Conservation (phyloP, 2,797 vertebrate genomes). For the Leptodactylus fallax region DNA sequence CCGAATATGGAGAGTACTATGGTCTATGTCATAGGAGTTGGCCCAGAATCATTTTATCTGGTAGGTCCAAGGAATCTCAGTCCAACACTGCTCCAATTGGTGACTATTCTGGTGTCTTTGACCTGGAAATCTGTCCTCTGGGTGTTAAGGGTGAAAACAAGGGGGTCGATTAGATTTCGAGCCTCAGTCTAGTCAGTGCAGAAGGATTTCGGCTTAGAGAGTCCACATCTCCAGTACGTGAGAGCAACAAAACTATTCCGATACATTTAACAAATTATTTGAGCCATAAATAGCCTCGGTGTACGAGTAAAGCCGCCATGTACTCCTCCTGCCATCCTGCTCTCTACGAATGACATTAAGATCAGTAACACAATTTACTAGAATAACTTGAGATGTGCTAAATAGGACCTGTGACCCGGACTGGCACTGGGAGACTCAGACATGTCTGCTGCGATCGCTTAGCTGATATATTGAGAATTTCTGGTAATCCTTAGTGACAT, state of each 20-base stretch:
- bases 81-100: too few species aligned
- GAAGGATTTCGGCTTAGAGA: too few species aligned
- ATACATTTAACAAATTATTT: not conserved
- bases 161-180: not conserved
- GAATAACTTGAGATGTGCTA: not conserved
- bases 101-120: too few species aligned
- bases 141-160: too few species aligned
- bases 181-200: too few species aligned
- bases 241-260: too few species aligned
- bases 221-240: too few species aligned
- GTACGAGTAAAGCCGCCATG: not conserved
- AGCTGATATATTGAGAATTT: not conserved
- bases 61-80: too few species aligned
- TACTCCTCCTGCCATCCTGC: not conserved
- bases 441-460: not conserved
- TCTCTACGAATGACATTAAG: not conserved
- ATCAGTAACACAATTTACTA: not conserved
- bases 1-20: too few species aligned
- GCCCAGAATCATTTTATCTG: too few species aligned
- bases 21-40: too few species aligned
- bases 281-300: not conserved
- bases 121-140: too few species aligned
- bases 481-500: conserved; percentile 1
- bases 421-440: not conserved
- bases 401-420: not conserved